Evolutionary conservation across 1,140 invertebrate genomes (phyloP).

Genomic region (Drosophila kanapiae): DNA sequence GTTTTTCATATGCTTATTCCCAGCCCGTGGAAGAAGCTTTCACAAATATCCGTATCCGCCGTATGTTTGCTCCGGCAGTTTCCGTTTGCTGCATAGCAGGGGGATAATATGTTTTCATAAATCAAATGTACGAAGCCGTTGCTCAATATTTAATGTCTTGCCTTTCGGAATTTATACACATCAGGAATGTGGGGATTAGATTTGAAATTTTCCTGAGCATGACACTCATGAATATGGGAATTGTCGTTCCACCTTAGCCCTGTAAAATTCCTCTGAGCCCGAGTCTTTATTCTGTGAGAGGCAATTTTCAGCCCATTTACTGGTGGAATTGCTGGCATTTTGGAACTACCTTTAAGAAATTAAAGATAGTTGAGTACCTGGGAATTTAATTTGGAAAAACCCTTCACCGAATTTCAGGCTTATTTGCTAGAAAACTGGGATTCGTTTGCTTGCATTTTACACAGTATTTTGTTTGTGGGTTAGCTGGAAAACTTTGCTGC

Average conservation of each 20-base stretch:
- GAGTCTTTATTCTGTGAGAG: not conserved
- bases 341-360: slow-evolving; percentile 10
- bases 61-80: slow-evolving; percentile 15
- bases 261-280: not conserved
- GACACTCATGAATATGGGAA: slow-evolving; percentile 38
- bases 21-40: slow-evolving; percentile 33
- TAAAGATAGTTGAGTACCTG: not conserved
- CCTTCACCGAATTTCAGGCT: not conserved
- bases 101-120: slow-evolving; percentile 52
- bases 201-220: slow-evolving; percentile 40
- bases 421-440: slow-evolving; percentile 9
- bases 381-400: slow-evolving; percentile 14
- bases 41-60: slow-evolving; percentile 40
- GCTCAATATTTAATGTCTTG: slow-evolving; percentile 51
- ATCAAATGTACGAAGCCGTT: slow-evolving; percentile 44
- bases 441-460: slow-evolving; percentile 11
- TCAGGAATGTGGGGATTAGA: slow-evolving; percentile 47
- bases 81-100: slow-evolving; percentile 33
- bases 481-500: slow-evolving; percentile 21
- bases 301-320: not conserved
- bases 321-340: slow-evolving; percentile 2
- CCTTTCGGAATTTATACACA: slow-evolving; percentile 47
- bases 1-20: slow-evolving; percentile 79
- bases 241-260: not conserved
- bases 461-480: slow-evolving; percentile 22